phyloP scores from a whole-genome alignment of 1,140 invertebrate species.

The Bombus waltoni region DNA sequence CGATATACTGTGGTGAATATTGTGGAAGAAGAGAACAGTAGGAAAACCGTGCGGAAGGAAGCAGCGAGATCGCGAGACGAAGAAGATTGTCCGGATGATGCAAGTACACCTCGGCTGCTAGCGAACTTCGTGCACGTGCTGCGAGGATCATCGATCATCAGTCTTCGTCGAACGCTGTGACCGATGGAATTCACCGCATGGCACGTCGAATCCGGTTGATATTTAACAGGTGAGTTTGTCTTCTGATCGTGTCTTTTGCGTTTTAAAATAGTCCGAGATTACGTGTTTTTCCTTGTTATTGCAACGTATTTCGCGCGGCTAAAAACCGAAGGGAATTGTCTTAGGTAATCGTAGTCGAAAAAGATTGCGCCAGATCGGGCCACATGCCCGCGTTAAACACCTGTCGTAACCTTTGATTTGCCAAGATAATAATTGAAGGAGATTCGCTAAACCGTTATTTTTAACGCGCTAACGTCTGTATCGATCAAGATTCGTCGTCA shows the following conservation, averaged over 20 bases:
- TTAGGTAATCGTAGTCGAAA: not conserved
- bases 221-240: slow-evolving; percentile 57
- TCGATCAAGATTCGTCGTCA: slow-evolving; percentile 15
- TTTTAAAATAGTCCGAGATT: not conserved
- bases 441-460: not conserved
- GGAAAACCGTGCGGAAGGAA: not conserved
- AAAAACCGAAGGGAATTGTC: too few relatives aligned
- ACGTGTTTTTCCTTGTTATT: not conserved
- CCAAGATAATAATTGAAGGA: not conserved
- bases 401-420: not conserved
- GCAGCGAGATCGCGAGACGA: not conserved
- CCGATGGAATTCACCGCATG: slow-evolving; percentile 48
- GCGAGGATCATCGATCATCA: slow-evolving; percentile 51
- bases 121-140: slow-evolving; percentile 46
- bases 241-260: too few relatives aligned
- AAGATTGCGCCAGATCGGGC: not conserved
- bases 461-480: too few relatives aligned
- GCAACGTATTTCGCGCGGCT: too few relatives aligned
- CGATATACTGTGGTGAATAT: slow-evolving; percentile 10
- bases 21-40: not conserved
- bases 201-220: slow-evolving; percentile 49
- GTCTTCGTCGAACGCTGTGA: slow-evolving; percentile 1
- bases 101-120: not conserved
- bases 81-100: not conserved
- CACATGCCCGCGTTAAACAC: not conserved